phyloP scores from a whole-genome alignment of 2,113 vertebrate species.

The cat (Felis catus) region DNA sequence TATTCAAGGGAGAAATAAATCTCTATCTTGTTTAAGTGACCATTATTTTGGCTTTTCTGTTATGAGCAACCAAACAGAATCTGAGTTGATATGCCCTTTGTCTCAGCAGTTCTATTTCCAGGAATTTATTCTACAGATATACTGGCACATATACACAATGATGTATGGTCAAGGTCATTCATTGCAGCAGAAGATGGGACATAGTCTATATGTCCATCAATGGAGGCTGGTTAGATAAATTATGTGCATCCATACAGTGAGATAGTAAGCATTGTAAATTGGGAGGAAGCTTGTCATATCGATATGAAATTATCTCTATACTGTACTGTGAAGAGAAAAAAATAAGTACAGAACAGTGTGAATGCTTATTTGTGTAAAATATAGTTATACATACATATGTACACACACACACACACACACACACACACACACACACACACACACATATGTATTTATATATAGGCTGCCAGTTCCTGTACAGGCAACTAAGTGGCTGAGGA shows the following conservation, averaged over 20 bases:
- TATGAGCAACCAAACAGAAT: conserved; percentile 33
- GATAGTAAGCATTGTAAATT: background rate
- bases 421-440: no score
- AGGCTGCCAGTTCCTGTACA: background rate
- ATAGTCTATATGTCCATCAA: background rate
- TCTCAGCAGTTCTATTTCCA: conserved; percentile 42
- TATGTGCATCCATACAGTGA: background rate
- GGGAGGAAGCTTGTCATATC: background rate
- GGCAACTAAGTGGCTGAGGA: background rate
- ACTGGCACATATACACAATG: background rate
- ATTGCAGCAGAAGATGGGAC: conserved; percentile 22
- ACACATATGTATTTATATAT: background rate
- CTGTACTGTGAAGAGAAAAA: background rate
- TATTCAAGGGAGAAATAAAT: conserved; percentile 2
- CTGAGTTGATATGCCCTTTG: conserved; percentile 34
- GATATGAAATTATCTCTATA: background rate
- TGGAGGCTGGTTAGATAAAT: conserved; percentile 20
- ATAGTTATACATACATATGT: background rate
- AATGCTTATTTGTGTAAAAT: background rate
- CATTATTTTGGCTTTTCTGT: conserved; percentile 26
- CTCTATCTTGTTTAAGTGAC: conserved; percentile 9
- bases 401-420: background rate
- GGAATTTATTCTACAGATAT: conserved; percentile 13
- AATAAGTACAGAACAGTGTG: background rate
- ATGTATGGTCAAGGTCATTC: background rate